A percentile compares a stretch with the other conserved stretches of the same genome.
Conservation (phyloP, 2,888 invertebrate genomes). For the Stegophylla sp. region DNA sequence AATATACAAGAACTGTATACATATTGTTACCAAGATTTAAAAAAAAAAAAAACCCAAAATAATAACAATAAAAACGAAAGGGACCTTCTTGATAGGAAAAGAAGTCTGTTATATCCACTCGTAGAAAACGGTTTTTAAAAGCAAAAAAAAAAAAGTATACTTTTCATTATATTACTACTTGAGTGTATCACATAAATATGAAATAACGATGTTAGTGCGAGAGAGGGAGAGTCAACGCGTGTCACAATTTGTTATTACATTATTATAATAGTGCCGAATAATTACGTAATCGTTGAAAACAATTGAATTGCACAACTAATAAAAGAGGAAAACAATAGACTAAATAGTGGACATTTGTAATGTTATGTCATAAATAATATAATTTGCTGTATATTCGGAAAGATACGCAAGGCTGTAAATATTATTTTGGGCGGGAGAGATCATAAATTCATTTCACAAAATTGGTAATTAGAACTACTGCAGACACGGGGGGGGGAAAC, state of each 20-base stretch:
- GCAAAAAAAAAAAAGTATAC: neutral
- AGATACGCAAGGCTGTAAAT: neutral
- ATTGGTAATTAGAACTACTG: neutral
- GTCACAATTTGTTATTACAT: constrained; percentile 23
- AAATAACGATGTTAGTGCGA: neutral
- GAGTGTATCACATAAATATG: neutral
- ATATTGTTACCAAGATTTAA: neutral
- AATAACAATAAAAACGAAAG: constrained; percentile 29
- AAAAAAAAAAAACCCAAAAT: neutral
- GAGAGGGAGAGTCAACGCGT: neutral
- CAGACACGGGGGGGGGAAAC: neutral
- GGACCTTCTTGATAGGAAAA: constrained; percentile 19
- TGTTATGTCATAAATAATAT: constrained; percentile 11
- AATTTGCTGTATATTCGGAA: neutral
- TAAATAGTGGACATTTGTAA: neutral
- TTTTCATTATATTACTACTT: neutral
- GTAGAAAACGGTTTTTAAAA: constrained; percentile 29
- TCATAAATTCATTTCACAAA: neutral
- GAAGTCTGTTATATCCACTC: neutral
- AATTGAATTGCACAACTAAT: constrained; percentile 26
- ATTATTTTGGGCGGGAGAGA: neutral
- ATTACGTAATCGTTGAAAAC: constrained; percentile 43
- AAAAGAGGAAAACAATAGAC: constrained; percentile 34
- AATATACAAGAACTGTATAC: constrained; percentile 10
- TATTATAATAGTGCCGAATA: constrained; percentile 8